Conservation (phyloP, 1,140 invertebrate genomes). For the Mycetomoellerius zeteki region DNA sequence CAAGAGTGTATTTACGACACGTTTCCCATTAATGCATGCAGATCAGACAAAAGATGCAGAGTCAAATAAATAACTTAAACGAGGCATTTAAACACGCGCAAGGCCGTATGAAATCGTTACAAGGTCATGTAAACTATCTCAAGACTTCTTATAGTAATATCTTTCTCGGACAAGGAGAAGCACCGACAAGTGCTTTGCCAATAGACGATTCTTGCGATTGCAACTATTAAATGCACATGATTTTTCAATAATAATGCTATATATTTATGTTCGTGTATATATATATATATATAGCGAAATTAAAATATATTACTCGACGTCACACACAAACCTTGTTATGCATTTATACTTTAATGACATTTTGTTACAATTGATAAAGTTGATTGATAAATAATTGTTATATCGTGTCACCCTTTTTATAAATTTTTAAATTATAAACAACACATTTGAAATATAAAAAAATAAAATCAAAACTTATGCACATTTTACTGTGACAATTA, state of each 20-base stretch:
- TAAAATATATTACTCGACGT: not conserved
- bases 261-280: slow-evolving; percentile 38
- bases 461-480: not conserved
- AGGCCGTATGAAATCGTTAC: slow-evolving; percentile 89
- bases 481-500: not conserved
- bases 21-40: slow-evolving; percentile 71
- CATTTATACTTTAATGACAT: slow-evolving; percentile 21
- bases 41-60: slow-evolving; percentile 90
- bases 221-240: slow-evolving; percentile 75
- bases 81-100: slow-evolving; percentile 91
- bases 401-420: not conserved
- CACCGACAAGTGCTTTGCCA: slow-evolving; percentile 57
- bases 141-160: slow-evolving; percentile 87
- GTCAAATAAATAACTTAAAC: slow-evolving; percentile 89
- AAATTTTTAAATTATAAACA: slow-evolving; percentile 14
- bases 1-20: not conserved
- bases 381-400: slow-evolving; percentile 24
- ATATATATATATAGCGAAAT: slow-evolving; percentile 19
- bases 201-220: slow-evolving; percentile 82
- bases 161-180: slow-evolving; percentile 75
- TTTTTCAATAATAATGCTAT: not conserved
- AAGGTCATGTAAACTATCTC: slow-evolving; percentile 89
- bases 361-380: slow-evolving; percentile 20
- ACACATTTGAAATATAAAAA: slow-evolving; percentile 16
- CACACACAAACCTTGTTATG: not conserved